Conservation (phyloP, 2,797 vertebrate genomes). For the Crenichthys baileyi region DNA sequence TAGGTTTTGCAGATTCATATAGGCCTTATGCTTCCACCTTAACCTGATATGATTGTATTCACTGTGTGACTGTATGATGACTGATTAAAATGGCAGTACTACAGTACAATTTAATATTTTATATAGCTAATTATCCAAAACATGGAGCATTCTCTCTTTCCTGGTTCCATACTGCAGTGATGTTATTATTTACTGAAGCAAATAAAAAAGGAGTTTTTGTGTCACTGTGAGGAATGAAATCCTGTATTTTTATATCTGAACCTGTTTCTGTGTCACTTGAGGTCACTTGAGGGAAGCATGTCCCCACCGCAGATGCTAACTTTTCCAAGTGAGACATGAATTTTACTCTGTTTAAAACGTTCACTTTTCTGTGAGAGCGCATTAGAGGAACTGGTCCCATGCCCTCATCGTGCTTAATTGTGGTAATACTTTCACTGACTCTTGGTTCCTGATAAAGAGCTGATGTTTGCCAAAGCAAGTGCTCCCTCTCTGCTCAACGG, state of each 20-base stretch:
- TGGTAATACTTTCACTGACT: conserved; percentile 59
- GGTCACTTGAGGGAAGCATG: not conserved
- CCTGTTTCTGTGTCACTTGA: not conserved
- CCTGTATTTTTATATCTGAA: not conserved
- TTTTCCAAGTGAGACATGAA: not conserved
- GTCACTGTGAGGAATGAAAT: not conserved
- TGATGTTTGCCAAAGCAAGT: conserved; percentile 47
- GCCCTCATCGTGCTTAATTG: conserved; percentile 34
- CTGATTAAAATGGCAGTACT: no score
- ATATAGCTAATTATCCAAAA: no score
- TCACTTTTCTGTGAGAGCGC: conserved; percentile 30
- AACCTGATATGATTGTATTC: no score
- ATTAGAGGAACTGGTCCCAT: conserved; percentile 50
- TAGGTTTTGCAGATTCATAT: no score
- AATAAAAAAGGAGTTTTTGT: not conserved
- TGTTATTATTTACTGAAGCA: not conserved
- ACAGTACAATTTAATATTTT: no score
- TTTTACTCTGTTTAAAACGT: conserved; percentile 22
- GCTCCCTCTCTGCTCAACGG: conserved; percentile 63
- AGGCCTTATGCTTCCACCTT: no score
- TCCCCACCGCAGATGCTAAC: not conserved
- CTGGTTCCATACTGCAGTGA: not conserved
- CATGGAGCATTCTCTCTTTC: no score
- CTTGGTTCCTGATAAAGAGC: conserved; percentile 63
- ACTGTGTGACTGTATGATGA: no score